Conservation (phyloP, 2,113 vertebrate genomes). For the Dasyprocta punctata region DNA sequence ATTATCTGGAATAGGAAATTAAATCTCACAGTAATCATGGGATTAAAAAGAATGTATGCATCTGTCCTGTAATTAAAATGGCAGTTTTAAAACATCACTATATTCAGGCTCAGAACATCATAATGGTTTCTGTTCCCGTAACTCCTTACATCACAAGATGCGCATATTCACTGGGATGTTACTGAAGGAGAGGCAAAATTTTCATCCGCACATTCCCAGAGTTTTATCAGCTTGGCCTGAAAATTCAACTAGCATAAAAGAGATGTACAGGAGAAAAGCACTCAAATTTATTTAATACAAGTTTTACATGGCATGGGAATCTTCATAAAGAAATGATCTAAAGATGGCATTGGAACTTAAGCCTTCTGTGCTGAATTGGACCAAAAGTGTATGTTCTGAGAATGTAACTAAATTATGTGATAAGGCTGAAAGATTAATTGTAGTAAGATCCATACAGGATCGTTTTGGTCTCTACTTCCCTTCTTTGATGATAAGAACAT, state of each 20-base stretch:
- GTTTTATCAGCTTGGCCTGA: not conserved
- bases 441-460: not conserved
- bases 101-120: constrained; percentile 67
- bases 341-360: not conserved
- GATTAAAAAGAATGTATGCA: constrained; percentile 66
- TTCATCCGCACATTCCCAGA: not conserved
- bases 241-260: not conserved
- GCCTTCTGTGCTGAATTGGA: not conserved
- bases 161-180: not conserved
- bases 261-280: not conserved
- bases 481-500: not conserved
- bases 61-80: constrained; percentile 83
- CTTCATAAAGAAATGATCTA: not conserved
- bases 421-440: not conserved
- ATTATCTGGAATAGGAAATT: constrained; percentile 82
- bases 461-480: not conserved
- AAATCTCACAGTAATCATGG: constrained; percentile 83
- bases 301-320: not conserved
- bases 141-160: not conserved
- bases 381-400: not conserved
- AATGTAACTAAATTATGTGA: not conserved
- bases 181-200: too few relatives aligned
- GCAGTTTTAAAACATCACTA: constrained; percentile 77
- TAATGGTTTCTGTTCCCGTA: constrained; percentile 63
- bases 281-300: not conserved